phyloP scores from a whole-genome alignment of 2,888 invertebrate genomes.

The Automeris io region DNA sequence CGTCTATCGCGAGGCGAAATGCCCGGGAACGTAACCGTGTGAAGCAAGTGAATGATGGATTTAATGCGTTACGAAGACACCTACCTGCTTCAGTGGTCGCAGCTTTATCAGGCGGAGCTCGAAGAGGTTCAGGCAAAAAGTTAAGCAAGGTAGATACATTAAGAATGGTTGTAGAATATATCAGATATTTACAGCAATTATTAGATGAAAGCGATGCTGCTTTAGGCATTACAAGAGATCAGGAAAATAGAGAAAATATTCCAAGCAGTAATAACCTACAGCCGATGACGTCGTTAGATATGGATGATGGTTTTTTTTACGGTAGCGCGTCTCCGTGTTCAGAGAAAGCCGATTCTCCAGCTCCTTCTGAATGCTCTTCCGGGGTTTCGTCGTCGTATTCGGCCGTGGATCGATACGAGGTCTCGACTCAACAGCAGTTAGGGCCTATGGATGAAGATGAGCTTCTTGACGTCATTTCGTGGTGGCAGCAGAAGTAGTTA shows the following conservation, averaged over 20 bases:
- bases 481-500: constrained; percentile 85
- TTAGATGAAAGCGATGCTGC: constrained; percentile 84
- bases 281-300: constrained; percentile 63
- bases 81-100: constrained; percentile 89
- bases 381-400: constrained; percentile 73
- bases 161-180: constrained; percentile 93
- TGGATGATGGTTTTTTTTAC: constrained; percentile 72
- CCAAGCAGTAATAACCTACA: constrained; percentile 48
- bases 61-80: constrained; percentile 91
- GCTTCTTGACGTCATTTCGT: constrained; percentile 89
- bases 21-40: constrained; percentile 96
- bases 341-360: constrained; percentile 83
- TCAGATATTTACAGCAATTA: constrained; percentile 88
- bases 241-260: constrained; percentile 67
- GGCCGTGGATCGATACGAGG: constrained; percentile 60
- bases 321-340: constrained; percentile 78
- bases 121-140: constrained; percentile 89
- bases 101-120: constrained; percentile 79
- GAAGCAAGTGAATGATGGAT: constrained; percentile 96
- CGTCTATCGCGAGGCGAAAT: constrained; percentile 92
- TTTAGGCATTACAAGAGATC: constrained; percentile 62
- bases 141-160: constrained; percentile 93
- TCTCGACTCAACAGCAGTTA: constrained; percentile 67
- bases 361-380: constrained; percentile 83
- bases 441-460: constrained; percentile 93